Conservation (phyloP, 2,888 invertebrate genomes). For the Ditula angustiorana region DNA sequence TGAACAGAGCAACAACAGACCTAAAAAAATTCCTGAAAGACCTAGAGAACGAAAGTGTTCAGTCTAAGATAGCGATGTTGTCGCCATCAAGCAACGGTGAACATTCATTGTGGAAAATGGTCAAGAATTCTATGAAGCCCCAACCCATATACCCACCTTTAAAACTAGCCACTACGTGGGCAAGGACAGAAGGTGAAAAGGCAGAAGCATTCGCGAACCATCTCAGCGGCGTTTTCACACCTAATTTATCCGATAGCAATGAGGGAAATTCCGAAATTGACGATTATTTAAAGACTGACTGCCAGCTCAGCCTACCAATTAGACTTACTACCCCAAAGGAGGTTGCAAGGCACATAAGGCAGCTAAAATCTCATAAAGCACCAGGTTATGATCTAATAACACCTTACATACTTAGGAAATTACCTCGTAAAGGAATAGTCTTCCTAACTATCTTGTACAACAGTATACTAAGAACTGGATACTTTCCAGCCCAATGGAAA, state of each 20-base stretch:
- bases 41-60: neutral
- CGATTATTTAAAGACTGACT: too few species aligned
- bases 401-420: neutral
- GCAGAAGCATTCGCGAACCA: constrained; percentile 25
- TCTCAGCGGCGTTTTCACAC: constrained; percentile 22
- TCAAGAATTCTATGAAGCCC: neutral
- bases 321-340: too few species aligned
- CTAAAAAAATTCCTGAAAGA: constrained; percentile 4
- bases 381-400: too few species aligned
- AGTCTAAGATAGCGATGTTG: neutral
- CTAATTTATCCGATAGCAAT: too few species aligned
- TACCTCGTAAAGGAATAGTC: neutral
- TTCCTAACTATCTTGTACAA: neutral
- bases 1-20: constrained; percentile 8
- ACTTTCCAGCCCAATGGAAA: neutral
- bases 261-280: too few species aligned
- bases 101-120: neutral
- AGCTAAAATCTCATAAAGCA: too few species aligned
- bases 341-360: too few species aligned
- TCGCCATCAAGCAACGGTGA: neutral
- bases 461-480: neutral
- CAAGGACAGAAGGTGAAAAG: constrained; percentile 14
- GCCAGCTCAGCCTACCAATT: too few species aligned
- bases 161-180: constrained; percentile 12
- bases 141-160: neutral